These are phyloP conservation scores for Pseudopodoces humilis DNA, from an alignment of 2,113 vertebrate species.

Conservation along the genomic window DNA sequence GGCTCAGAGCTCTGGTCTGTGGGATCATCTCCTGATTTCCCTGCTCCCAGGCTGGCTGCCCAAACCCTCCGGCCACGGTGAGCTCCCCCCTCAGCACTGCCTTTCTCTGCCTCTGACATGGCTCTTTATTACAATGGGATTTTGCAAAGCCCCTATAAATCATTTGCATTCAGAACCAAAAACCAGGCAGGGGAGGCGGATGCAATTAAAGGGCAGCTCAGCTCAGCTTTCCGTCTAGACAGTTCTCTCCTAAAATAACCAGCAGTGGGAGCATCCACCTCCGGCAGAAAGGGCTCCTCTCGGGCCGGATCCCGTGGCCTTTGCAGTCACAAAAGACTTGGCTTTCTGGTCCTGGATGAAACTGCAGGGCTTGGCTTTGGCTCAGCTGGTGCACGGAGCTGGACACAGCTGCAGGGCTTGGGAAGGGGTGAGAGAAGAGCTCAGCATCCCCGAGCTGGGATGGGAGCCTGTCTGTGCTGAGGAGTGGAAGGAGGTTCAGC, in stretches of 20 bases:
- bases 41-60: neutral
- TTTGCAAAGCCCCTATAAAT: neutral
- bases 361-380: neutral
- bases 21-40: neutral
- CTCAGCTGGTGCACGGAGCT: accelerated
- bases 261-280: neutral
- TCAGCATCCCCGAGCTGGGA: neutral
- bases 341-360: neutral
- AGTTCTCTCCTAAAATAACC: constrained; percentile 25
- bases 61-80: accelerated
- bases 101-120: neutral
- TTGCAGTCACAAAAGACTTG: neutral
- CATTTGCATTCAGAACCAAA: neutral
- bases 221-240: constrained; percentile 42
- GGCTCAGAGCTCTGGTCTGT: neutral
- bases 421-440: neutral
- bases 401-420: neutral
- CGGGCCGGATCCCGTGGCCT: neutral
- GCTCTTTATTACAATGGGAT: neutral
- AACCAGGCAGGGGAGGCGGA: constrained; percentile 1
- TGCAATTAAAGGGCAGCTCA: constrained; percentile 21
- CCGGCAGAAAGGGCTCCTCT: neutral
- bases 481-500: neutral
- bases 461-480: neutral
- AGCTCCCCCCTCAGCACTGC: neutral